Evolutionary conservation across 2,113 vertebrate species (phyloP).

Genomic region (Salvelinus alpinus): DNA sequence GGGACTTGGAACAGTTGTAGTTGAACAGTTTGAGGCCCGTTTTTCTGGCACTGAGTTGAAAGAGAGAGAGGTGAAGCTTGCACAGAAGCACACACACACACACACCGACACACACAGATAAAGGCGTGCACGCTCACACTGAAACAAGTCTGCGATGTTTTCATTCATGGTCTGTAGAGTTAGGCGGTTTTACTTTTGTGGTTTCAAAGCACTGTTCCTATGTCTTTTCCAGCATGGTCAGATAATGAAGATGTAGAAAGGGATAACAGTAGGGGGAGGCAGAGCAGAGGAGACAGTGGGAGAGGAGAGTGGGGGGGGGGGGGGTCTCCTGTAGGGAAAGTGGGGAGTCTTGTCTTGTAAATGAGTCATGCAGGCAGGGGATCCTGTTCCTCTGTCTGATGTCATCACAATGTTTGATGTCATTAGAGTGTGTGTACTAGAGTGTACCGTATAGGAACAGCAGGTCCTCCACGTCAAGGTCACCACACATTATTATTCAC

Average conservation of each 20-base stretch:
- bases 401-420: constrained; percentile 52
- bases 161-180: too few species aligned
- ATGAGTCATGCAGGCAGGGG: constrained; percentile 37
- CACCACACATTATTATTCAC: constrained; percentile 62
- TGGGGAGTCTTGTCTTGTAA: not conserved
- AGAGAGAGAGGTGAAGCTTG: constrained; percentile 27
- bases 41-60: constrained; percentile 87
- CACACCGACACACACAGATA: constrained; percentile 8
- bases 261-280: not conserved
- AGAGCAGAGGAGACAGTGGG: not conserved
- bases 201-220: too few species aligned
- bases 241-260: not conserved
- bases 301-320: not conserved
- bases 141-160: not conserved
- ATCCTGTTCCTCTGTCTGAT: constrained; percentile 54
- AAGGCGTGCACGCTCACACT: not conserved
- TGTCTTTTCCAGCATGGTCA: too few species aligned
- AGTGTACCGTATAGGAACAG: constrained; percentile 14
- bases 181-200: too few species aligned
- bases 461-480: constrained; percentile 63
- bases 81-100: constrained; percentile 40
- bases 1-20: constrained; percentile 98
- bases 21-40: constrained; percentile 96
- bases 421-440: constrained; percentile 3
- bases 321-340: not conserved